A percentile compares a stretch with the other conserved stretches of the same genome.
Evolutionary conservation across 2,797 vertebrate species (phyloP).

Genomic region (Scyliorhinus canicula): DNA sequence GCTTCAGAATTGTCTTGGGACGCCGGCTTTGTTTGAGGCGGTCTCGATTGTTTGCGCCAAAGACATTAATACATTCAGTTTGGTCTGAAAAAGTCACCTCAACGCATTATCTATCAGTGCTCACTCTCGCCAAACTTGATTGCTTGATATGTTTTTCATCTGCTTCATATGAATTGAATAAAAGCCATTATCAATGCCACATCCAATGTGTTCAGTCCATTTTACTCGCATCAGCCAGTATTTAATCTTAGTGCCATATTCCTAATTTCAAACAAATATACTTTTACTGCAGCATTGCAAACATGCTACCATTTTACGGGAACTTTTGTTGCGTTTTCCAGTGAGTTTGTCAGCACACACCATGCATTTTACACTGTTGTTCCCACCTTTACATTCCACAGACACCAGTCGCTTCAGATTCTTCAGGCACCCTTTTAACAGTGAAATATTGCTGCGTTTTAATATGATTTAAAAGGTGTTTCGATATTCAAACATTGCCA

Average conservation of each 20-base stretch:
- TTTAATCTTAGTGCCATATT: neutral
- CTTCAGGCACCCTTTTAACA: neutral
- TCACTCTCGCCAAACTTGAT: conserved; percentile 44
- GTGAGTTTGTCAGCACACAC: neutral
- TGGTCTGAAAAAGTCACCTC: conserved; percentile 52
- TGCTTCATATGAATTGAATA: conserved; percentile 8
- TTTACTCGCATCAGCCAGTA: neutral
- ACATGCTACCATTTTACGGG: neutral
- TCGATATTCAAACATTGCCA: neutral
- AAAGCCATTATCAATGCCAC: conserved; percentile 8
- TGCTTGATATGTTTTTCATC: neutral
- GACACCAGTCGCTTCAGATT: neutral
- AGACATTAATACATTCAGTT: conserved; percentile 51
- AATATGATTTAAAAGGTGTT: neutral
- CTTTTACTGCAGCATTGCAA: neutral
- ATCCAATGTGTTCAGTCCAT: conserved; percentile 12
- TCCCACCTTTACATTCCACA: neutral
- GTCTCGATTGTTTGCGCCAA: conserved; percentile 51
- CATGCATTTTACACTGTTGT: neutral
- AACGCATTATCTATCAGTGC: conserved; percentile 48
- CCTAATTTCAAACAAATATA: neutral
- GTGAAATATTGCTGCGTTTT: neutral
- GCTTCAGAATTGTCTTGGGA: conserved; percentile 46
- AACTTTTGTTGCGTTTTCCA: neutral
- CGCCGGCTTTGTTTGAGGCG: conserved; percentile 42